Evolutionary conservation across 2,888 invertebrate genomes (phyloP).

Genomic region (Caenorhabditis sulstoni): DNA sequence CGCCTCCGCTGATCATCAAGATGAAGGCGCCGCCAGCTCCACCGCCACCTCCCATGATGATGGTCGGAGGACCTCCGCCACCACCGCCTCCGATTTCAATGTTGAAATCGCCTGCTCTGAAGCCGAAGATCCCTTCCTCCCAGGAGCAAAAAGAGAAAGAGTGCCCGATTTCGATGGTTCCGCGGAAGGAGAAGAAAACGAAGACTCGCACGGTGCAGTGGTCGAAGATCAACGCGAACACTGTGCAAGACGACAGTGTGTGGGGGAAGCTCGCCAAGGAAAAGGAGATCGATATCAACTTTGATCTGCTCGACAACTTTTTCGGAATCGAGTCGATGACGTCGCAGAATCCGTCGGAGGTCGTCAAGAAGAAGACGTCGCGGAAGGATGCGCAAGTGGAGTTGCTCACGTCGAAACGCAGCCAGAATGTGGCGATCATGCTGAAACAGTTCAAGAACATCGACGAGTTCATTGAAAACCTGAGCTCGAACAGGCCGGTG

Average conservation of each 20-base stretch:
- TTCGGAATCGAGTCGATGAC: slow-evolving; percentile 47
- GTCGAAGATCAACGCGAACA: slow-evolving; percentile 55
- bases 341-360: slow-evolving; percentile 1
- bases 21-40: slow-evolving; percentile 41
- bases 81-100: slow-evolving; percentile 3
- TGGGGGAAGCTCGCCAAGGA: slow-evolving; percentile 50
- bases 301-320: slow-evolving; percentile 53
- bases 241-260: slow-evolving; percentile 42
- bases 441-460: slow-evolving; percentile 70
- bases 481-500: slow-evolving; percentile 28
- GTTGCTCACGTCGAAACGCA: slow-evolving; percentile 65
- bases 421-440: slow-evolving; percentile 69
- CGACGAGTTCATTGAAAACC: slow-evolving; percentile 52
- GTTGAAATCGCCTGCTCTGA: not conserved
- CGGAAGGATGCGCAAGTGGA: slow-evolving; percentile 59
- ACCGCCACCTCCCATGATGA: slow-evolving; percentile 28
- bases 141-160: slow-evolving; percentile 5
- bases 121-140: not conserved
- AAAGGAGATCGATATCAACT: slow-evolving; percentile 40
- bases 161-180: slow-evolving; percentile 60
- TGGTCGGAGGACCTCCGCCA: slow-evolving; percentile 2
- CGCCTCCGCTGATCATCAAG: slow-evolving; percentile 22
- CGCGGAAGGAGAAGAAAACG: slow-evolving; percentile 59
- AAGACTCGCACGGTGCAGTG: slow-evolving; percentile 63
- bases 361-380: slow-evolving; percentile 35